These are phyloP conservation scores for Sinohyriopsis cumingii DNA, from an alignment of 2,888 invertebrate species.

Conservation along the genomic window DNA sequence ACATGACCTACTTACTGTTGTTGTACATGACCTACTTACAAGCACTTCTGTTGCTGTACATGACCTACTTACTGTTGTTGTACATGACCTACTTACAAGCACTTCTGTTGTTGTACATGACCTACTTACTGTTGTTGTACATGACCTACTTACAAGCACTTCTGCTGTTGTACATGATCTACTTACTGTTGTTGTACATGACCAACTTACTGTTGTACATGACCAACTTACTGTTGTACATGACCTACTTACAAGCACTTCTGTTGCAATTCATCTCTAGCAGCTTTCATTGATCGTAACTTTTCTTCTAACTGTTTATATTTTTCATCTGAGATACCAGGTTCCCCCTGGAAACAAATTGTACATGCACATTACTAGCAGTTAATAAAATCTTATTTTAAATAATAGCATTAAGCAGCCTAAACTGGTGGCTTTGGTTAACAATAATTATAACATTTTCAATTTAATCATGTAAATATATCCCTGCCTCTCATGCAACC, in stretches of 20 bases:
- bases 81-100: conserved; percentile 41
- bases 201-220: conserved; percentile 34
- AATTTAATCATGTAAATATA: too few species aligned
- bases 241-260: conserved; percentile 56
- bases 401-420: too few species aligned
- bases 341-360: too few species aligned
- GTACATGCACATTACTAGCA: too few species aligned
- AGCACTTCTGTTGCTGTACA: conserved; percentile 66
- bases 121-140: too few species aligned
- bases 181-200: conserved; percentile 36
- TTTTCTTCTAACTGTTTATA: conserved; percentile 63
- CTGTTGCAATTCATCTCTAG: conserved; percentile 64
- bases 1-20: too few species aligned
- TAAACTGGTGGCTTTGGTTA: too few species aligned
- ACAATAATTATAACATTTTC: too few species aligned
- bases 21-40: conserved; percentile 34
- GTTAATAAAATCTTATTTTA: too few species aligned
- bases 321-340: neutral
- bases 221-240: conserved; percentile 34
- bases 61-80: too few species aligned
- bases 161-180: conserved; percentile 50
- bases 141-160: conserved; percentile 53
- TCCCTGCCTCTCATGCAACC: too few species aligned
- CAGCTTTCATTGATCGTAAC: conserved; percentile 44
- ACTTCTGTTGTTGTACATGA: conserved; percentile 69